These are phyloP conservation scores for Brachionus plicatilis DNA, from an alignment of 1,140 invertebrate species.

Conservation along the genomic window DNA sequence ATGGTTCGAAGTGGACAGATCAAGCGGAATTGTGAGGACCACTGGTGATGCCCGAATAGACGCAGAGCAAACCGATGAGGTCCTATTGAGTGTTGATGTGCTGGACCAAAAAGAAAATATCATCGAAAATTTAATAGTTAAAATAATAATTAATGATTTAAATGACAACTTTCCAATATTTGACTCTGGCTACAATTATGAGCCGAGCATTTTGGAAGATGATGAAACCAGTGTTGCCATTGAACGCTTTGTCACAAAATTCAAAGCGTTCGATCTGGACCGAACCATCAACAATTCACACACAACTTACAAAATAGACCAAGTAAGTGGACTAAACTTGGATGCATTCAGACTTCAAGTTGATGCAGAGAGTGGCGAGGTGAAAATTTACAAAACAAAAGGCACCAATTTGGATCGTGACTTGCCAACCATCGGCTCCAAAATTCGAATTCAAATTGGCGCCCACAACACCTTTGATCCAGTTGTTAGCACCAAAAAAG, in stretches of 20 bases:
- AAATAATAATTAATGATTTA: slow-evolving; percentile 29
- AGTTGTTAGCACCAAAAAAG: not conserved
- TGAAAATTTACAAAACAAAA: not conserved
- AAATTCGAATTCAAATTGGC: not conserved
- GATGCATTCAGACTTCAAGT: not conserved
- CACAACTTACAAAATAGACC: not conserved
- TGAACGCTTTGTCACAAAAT: slow-evolving; percentile 16
- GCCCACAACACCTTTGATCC: not conserved
- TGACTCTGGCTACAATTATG: slow-evolving; percentile 24
- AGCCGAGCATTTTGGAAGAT: slow-evolving; percentile 23
- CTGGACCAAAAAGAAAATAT: not conserved
- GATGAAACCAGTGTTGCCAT: not conserved
- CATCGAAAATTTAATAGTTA: slow-evolving; percentile 13
- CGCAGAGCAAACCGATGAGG: slow-evolving; percentile 15
- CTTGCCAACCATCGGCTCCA: not conserved
- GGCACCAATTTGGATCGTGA: not conserved
- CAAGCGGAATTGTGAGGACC: not conserved
- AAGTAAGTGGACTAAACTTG: not conserved
- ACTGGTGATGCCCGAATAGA: not conserved
- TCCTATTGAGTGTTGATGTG: slow-evolving; percentile 18
- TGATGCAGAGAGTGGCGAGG: not conserved
- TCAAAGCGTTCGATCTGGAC: slow-evolving; percentile 37
- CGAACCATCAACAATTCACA: not conserved
- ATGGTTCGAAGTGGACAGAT: slow-evolving; percentile 7
- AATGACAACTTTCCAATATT: slow-evolving; percentile 28